These are phyloP conservation scores for Cygnus atratus DNA, from an alignment of 2,113 vertebrate species.

Conservation along the genomic window DNA sequence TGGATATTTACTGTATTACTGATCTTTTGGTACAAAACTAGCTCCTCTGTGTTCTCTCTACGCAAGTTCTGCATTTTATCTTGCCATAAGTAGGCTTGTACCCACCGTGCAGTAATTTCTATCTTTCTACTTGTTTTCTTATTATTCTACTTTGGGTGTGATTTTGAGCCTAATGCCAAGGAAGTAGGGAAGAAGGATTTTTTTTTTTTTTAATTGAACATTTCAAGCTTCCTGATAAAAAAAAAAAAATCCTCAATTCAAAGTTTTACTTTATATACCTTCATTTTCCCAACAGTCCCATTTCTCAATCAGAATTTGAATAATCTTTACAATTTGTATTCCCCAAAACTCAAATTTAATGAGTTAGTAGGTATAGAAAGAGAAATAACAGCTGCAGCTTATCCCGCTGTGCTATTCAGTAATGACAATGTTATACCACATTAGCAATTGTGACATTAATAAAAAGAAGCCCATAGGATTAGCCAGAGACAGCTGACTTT, in stretches of 20 bases:
- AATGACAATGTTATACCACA: constrained; percentile 83
- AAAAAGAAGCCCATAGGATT: constrained; percentile 84
- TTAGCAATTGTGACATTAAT: constrained; percentile 85
- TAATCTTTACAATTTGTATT: constrained; percentile 80
- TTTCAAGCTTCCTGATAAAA: constrained; percentile 4
- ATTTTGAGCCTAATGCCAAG: constrained; percentile 31
- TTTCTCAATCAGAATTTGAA: constrained; percentile 81
- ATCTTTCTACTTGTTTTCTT: constrained; percentile 6
- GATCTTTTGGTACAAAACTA: background rate
- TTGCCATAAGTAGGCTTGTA: background rate
- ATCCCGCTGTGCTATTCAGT: constrained; percentile 76
- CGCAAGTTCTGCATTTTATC: background rate
- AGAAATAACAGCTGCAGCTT: constrained; percentile 80
- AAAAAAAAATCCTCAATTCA: constrained; percentile 48
- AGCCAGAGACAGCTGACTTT: constrained; percentile 82
- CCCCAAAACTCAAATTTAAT: constrained; percentile 81
- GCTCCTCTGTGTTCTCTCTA: background rate
- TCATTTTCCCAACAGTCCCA: constrained; percentile 73
- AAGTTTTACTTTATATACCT: constrained; percentile 70
- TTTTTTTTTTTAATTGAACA: background rate
- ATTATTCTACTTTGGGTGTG: background rate
- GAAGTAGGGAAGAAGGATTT: background rate
- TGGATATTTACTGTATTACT: background rate
- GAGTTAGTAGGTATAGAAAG: constrained; percentile 77
- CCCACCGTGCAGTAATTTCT: background rate